phyloP scores from a whole-genome alignment of 1,140 invertebrate genomes.

The Psilanteris sp. region DNA sequence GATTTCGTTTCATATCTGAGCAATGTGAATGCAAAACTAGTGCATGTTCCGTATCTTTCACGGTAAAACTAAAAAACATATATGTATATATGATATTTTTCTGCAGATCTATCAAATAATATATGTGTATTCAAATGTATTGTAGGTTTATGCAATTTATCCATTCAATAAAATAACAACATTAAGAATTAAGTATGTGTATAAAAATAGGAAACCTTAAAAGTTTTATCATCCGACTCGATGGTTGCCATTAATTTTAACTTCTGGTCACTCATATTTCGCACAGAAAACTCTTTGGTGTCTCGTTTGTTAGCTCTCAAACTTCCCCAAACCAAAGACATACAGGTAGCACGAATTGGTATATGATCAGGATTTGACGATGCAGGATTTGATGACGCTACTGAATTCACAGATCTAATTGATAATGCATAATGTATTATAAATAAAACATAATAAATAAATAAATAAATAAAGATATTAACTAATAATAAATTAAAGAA shows the following conservation, averaged over 20 bases:
- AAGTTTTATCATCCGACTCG: slow-evolving; percentile 68
- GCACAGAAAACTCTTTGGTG: slow-evolving; percentile 77
- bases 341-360: slow-evolving; percentile 78
- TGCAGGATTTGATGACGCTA: slow-evolving; percentile 70
- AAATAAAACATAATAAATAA: neutral
- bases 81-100: neutral
- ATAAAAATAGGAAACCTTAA: slow-evolving; percentile 64
- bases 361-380: too few species aligned
- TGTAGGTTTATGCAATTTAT: too few species aligned
- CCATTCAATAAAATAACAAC: too few species aligned
- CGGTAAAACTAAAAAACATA: slow-evolving; percentile 67
- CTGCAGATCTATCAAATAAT: too few species aligned
- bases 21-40: slow-evolving; percentile 69
- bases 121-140: too few species aligned
- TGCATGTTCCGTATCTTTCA: slow-evolving; percentile 61
- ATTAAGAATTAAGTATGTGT: too few species aligned
- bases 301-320: slow-evolving; percentile 76
- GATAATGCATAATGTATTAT: neutral
- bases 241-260: slow-evolving; percentile 76
- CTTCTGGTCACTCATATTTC: slow-evolving; percentile 78
- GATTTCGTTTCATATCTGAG: slow-evolving; percentile 77
- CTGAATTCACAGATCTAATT: slow-evolving; percentile 64
- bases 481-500: too few species aligned
- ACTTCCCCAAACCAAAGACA: slow-evolving; percentile 79
- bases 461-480: neutral